A percentile compares a stretch with the other conserved stretches of the same genome.
Evolutionary conservation across 2,797 vertebrate species (phyloP).

Genomic region (Acanthurus tractus): DNA sequence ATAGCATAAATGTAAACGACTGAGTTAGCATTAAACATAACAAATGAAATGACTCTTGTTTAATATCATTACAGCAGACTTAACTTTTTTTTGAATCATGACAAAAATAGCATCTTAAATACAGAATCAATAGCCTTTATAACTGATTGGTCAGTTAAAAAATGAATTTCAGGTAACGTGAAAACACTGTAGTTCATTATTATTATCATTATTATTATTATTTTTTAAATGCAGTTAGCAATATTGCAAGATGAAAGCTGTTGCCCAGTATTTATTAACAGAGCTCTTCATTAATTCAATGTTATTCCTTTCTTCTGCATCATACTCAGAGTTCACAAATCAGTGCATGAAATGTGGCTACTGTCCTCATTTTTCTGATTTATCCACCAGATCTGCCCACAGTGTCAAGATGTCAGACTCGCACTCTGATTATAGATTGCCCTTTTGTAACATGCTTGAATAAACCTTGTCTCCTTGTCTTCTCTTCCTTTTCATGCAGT

Average conservation of each 20-base stretch:
- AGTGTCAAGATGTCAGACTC: constrained; percentile 68
- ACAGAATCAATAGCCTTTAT: background rate
- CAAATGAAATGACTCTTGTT: background rate
- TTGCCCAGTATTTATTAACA: constrained; percentile 8
- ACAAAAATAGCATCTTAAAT: background rate
- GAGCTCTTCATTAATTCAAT: constrained; percentile 40
- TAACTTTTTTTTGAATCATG: background rate
- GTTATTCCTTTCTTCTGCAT: constrained; percentile 31
- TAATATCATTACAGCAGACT: background rate
- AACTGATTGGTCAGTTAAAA: no score
- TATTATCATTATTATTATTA: no score
- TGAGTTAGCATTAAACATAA: background rate
- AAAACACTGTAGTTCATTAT: no score
- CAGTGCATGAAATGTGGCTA: constrained; percentile 32
- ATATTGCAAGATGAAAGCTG: background rate
- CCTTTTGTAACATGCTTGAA: constrained; percentile 74
- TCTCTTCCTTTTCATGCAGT: constrained; percentile 61
- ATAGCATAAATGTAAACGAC: background rate
- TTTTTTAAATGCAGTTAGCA: background rate
- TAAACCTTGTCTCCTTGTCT: constrained; percentile 67
- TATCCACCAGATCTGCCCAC: constrained; percentile 57
- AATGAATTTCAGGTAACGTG: no score
- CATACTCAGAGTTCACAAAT: constrained; percentile 50
- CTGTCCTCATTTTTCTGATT: constrained; percentile 73
- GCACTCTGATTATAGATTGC: constrained; percentile 78